A percentile compares a stretch with the other conserved stretches of the same genome.
Conservation (phyloP, 2,113 vertebrate species). For the Melanocharis versteri region DNA sequence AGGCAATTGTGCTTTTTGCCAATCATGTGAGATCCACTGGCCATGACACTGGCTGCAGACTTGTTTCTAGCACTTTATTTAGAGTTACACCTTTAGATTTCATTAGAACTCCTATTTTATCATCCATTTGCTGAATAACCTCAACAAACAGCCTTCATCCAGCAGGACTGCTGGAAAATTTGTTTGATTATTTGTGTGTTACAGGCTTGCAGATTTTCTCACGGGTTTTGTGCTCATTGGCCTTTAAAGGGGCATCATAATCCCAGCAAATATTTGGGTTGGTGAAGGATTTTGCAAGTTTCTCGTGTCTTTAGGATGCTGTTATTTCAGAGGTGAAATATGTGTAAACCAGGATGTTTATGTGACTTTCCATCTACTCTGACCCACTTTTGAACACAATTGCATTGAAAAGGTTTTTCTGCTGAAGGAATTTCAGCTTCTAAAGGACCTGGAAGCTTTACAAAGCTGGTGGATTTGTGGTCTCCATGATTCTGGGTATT, state of each 20-base stretch:
- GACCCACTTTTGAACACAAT: neutral
- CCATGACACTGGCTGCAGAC: neutral
- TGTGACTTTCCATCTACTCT: neutral
- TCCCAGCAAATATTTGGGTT: neutral
- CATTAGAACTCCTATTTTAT: neutral
- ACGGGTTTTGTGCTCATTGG: neutral
- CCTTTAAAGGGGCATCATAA: neutral
- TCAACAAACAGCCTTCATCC: neutral
- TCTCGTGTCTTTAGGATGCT: neutral
- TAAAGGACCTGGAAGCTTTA: neutral
- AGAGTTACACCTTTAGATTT: neutral
- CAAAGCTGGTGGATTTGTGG: neutral
- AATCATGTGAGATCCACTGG: neutral
- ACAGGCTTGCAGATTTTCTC: neutral
- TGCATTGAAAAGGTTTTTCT: neutral
- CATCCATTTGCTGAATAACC: neutral
- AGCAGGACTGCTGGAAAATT: neutral
- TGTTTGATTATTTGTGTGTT: neutral
- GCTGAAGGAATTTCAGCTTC: neutral
- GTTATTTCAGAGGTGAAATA: neutral
- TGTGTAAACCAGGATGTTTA: neutral
- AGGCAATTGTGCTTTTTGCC: neutral
- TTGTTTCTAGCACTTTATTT: neutral
- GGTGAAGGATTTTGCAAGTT: neutral
- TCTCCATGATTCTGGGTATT: neutral